These are phyloP conservation scores for Stenodema calcarata DNA, from an alignment of 2,888 invertebrate species.

Conservation along the genomic window DNA sequence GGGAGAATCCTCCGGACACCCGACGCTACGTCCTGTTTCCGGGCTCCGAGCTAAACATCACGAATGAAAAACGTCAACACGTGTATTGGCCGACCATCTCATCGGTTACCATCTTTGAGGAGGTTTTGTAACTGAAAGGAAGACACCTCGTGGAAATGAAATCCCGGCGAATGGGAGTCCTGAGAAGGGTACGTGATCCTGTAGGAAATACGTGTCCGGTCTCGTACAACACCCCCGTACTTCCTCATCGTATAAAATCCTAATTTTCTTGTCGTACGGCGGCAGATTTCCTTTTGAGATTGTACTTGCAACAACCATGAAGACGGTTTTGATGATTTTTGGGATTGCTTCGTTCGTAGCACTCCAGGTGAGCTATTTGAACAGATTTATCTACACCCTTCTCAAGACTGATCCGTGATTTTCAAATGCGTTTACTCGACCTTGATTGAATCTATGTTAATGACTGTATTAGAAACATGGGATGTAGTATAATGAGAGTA, in stretches of 20 bases:
- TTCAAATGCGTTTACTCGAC: too few species aligned
- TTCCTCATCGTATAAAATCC: slow-evolving; percentile 44
- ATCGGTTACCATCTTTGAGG: background rate
- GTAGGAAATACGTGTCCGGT: slow-evolving; percentile 41
- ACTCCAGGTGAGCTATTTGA: slow-evolving; percentile 11
- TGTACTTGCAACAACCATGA: slow-evolving; percentile 14
- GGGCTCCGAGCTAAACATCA: background rate
- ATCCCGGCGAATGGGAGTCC: background rate
- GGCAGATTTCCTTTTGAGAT: background rate
- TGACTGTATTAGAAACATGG: too few species aligned
- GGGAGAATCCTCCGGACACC: background rate
- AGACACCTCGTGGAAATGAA: background rate
- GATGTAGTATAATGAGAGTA: too few species aligned
- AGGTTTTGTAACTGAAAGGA: background rate
- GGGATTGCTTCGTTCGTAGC: slow-evolving; percentile 18
- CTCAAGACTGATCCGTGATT: too few species aligned
- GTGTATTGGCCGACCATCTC: background rate
- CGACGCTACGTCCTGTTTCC: background rate
- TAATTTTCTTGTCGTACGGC: background rate
- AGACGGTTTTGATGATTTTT: slow-evolving; percentile 3
- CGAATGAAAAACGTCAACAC: background rate
- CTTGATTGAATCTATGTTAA: too few species aligned
- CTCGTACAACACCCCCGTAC: slow-evolving; percentile 1
- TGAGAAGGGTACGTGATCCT: slow-evolving; percentile 20
- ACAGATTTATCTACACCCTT: background rate